A percentile compares a stretch with the other conserved stretches of the same genome.
Evolutionary conservation across 53 echinoderm and acorn worm species (phyloP).

Genomic region (Antedon mediterranea): DNA sequence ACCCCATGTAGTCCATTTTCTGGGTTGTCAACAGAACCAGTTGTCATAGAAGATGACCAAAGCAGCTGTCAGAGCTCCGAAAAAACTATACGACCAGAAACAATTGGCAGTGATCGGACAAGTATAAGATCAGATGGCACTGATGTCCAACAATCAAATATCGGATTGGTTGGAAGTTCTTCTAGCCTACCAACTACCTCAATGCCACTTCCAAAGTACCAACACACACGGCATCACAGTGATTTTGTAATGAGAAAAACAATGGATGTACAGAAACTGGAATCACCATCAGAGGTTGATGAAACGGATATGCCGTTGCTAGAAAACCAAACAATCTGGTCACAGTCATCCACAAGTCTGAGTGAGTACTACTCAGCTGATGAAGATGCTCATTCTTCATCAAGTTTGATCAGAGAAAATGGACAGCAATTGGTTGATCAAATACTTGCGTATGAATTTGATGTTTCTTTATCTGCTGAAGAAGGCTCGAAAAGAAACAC

Average conservation of each 20-base stretch:
- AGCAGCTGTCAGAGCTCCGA: background rate
- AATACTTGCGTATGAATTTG: background rate
- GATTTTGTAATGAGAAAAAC: background rate
- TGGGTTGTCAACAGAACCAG: background rate
- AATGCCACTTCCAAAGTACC: background rate
- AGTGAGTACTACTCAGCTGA: conserved; percentile 94
- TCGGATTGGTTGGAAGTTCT: background rate
- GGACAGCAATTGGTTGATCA: background rate
- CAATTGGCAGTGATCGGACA: background rate
- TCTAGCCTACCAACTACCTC: background rate
- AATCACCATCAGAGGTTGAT: background rate
- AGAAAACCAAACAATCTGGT: background rate
- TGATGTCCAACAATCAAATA: background rate
- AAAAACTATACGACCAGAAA: background rate
- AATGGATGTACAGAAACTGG: background rate
- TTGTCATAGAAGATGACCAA: background rate
- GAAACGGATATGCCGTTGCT: background rate
- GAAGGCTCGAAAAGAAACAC: background rate
- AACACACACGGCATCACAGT: background rate
- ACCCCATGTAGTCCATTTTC: background rate
- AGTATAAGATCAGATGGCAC: background rate
- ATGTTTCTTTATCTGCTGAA: background rate
- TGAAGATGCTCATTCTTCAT: conserved; percentile 26
- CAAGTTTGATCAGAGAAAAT: background rate
- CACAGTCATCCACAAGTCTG: background rate